A percentile compares a stretch with the other conserved stretches of the same genome.
These are phyloP conservation scores for Brachionus asplanchnoidis DNA, from an alignment of 1,140 invertebrate genomes.

Conservation along the genomic window DNA sequence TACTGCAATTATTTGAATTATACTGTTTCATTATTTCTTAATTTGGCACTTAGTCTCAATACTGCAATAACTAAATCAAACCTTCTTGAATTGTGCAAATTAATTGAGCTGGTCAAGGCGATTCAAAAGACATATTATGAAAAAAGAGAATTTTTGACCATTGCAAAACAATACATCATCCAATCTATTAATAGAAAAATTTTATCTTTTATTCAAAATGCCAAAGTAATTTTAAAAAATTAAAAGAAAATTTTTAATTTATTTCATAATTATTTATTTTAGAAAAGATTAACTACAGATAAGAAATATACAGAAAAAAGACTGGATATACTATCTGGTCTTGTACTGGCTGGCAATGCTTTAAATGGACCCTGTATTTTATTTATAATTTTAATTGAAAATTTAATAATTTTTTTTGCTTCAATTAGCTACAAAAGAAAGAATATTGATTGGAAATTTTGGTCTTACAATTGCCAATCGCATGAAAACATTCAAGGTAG, in stretches of 20 bases:
- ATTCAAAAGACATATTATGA: conserved; percentile 65
- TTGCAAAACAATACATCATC: conserved; percentile 64
- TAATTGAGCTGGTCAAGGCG: conserved; percentile 72
- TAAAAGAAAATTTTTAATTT: background rate
- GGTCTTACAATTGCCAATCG: conserved; percentile 66
- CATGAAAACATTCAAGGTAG: conserved; percentile 58
- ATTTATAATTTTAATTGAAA: background rate
- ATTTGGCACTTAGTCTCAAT: conserved; percentile 70
- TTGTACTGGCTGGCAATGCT: conserved; percentile 68
- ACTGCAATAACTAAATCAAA: conserved; percentile 73
- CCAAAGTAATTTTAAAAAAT: conserved; percentile 57
- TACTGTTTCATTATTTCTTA: conserved; percentile 65
- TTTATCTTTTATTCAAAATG: conserved; percentile 61
- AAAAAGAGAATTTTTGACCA: conserved; percentile 62
- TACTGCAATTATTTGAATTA: conserved; percentile 58
- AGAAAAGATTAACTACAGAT: conserved; percentile 60
- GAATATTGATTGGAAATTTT: conserved; percentile 65
- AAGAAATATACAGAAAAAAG: conserved; percentile 64
- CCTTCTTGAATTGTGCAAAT: conserved; percentile 69
- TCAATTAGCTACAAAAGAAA: conserved; percentile 60
- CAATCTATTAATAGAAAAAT: conserved; percentile 68
- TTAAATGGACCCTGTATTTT: conserved; percentile 63
- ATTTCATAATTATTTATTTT: conserved; percentile 38
- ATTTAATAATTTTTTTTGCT: too few species aligned
- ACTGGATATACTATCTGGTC: conserved; percentile 67